Conservation (phyloP, 2,797 vertebrate genomes). For the Microchirus variegatus region DNA sequence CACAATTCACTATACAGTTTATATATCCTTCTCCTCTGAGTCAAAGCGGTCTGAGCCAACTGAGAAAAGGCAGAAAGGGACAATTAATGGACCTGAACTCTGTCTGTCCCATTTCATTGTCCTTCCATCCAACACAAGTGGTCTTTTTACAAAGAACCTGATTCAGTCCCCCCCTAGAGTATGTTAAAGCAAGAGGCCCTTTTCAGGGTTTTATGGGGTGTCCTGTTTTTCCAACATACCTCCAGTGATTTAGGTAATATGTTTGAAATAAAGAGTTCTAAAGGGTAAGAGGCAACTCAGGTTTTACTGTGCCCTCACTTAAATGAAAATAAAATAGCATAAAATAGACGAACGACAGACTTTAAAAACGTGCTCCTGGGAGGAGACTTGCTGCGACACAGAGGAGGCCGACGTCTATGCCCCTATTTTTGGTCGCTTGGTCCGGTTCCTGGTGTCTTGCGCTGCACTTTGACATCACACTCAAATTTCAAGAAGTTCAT, state of each 20-base stretch:
- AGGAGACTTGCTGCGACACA: conserved; percentile 37
- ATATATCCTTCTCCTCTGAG: conserved; percentile 10
- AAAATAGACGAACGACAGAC: conserved; percentile 65
- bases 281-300: conserved; percentile 68
- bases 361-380: conserved; percentile 41
- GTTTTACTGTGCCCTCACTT: conserved; percentile 72
- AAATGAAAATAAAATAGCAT: conserved; percentile 72
- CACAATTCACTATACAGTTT: conserved; percentile 24
- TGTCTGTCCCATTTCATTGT: conserved; percentile 64
- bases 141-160: conserved; percentile 66
- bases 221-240: conserved; percentile 79
- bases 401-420: conserved; percentile 21
- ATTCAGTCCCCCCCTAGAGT: conserved; percentile 67
- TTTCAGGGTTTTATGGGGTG: conserved; percentile 78
- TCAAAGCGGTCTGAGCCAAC: conserved; percentile 11
- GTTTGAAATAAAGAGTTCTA: conserved; percentile 73
- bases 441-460: conserved; percentile 46
- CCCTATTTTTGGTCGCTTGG: conserved; percentile 37
- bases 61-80: conserved; percentile 37
- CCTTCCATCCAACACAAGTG: conserved; percentile 60
- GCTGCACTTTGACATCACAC: conserved; percentile 52
- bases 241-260: conserved; percentile 77
- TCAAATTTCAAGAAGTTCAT: conserved; percentile 44
- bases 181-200: conserved; percentile 72
- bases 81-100: conserved; percentile 65